Percentiles rank a stretch among this genome's conserved stretches.
Evolutionary conservation across 2,888 invertebrate genomes (phyloP).

Genomic region (Chloroclystis v-ata): DNA sequence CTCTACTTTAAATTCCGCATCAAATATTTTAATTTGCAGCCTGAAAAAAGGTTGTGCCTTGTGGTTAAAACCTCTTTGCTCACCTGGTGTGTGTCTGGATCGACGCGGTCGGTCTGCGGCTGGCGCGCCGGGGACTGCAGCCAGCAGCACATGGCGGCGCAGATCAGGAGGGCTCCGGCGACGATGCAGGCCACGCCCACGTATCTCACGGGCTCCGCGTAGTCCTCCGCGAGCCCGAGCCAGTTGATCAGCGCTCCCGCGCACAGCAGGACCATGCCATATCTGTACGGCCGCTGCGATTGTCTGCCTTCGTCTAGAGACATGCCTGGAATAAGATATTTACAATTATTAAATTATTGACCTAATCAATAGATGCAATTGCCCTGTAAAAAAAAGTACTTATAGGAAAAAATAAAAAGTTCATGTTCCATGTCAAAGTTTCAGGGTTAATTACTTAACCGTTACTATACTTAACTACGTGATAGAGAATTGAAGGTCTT

Average conservation of each 20-base stretch:
- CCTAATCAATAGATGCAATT: too few species aligned
- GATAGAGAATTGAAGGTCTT: constrained; percentile 2
- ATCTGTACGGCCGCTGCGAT: constrained; percentile 84
- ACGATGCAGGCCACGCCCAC: constrained; percentile 85
- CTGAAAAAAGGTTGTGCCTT: too few species aligned
- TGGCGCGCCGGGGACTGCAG: constrained; percentile 76
- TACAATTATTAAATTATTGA: too few species aligned
- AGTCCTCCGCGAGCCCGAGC: constrained; percentile 84
- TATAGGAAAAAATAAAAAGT: too few species aligned
- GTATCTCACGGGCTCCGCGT: constrained; percentile 84
- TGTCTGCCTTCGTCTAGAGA: constrained; percentile 81
- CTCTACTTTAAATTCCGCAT: too few species aligned
- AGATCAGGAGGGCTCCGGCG: constrained; percentile 84
- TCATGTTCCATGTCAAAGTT: not conserved
- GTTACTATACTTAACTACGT: too few species aligned
- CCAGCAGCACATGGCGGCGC: constrained; percentile 87
- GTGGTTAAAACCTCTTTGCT: too few species aligned
- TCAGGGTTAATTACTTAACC: constrained; percentile 5
- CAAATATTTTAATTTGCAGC: too few species aligned
- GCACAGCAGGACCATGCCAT: constrained; percentile 84
- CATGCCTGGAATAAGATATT: constrained; percentile 73
- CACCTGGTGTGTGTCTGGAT: constrained; percentile 74
- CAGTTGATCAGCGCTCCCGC: constrained; percentile 86
- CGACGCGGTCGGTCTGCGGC: constrained; percentile 61
- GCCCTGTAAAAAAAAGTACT: too few species aligned